Conservation (phyloP, 2,113 vertebrate species). For the Varanus komodoensis region DNA sequence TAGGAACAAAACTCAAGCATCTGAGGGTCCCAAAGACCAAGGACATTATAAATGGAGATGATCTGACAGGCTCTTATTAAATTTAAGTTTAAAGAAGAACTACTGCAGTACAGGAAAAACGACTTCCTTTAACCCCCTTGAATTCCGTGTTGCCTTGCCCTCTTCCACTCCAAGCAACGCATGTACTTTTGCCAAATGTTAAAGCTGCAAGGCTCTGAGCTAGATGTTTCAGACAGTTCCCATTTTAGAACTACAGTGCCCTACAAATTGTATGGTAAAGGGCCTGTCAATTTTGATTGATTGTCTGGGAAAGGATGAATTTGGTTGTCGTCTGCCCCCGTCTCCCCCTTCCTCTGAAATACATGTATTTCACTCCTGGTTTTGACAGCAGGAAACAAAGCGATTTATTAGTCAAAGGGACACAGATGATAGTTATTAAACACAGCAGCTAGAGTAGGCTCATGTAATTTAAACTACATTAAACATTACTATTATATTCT, state of each 20-base stretch:
- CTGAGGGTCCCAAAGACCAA: background rate
- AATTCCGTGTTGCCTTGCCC: background rate
- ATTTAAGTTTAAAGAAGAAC: conserved; percentile 23
- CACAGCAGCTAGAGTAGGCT: conserved; percentile 64
- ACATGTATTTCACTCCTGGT: conserved; percentile 68
- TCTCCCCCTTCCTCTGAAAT: conserved; percentile 75
- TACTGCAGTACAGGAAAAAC: background rate
- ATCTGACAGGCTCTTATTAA: background rate
- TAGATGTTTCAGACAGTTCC: conserved; percentile 80
- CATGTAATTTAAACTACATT: conserved; percentile 42
- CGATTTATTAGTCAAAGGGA: conserved; percentile 77
- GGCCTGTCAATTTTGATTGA: conserved; percentile 90
- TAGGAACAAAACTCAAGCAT: background rate
- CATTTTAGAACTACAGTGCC: conserved; percentile 82
- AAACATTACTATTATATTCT: conserved; percentile 48
- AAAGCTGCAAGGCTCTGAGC: conserved; percentile 76
- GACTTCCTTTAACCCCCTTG: conserved; percentile 16
- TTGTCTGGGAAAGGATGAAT: conserved; percentile 85
- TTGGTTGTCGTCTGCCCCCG: conserved; percentile 76
- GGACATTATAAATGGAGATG: background rate
- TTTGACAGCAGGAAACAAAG: conserved; percentile 84
- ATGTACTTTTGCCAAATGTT: conserved; percentile 43
- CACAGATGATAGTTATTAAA: conserved; percentile 85
- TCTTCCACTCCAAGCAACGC: conserved; percentile 4
- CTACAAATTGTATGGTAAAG: conserved; percentile 84